Evolutionary conservation across 2,888 invertebrate genomes (phyloP).

Genomic region (Leptinotarsa haldemani): DNA sequence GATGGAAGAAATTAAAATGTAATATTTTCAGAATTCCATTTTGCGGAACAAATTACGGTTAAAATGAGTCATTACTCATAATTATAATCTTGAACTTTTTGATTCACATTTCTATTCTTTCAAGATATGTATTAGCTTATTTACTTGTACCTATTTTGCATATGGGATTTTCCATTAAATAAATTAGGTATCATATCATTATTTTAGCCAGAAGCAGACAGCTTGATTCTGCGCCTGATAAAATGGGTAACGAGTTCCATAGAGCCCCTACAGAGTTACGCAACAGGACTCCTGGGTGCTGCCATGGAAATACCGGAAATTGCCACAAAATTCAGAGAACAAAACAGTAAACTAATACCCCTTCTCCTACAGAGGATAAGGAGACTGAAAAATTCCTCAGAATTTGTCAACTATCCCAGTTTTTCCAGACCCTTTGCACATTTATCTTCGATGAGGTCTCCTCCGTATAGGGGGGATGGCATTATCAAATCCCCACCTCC

Average conservation of each 20-base stretch:
- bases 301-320: slow-evolving; percentile 98
- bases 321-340: slow-evolving; percentile 87
- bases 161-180: too few species aligned
- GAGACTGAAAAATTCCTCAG: slow-evolving; percentile 67
- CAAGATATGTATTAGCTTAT: too few species aligned
- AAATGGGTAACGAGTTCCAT: slow-evolving; percentile 89
- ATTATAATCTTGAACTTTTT: too few species aligned
- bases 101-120: too few species aligned
- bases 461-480: slow-evolving; percentile 53
- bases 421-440: slow-evolving; percentile 71
- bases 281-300: slow-evolving; percentile 91
- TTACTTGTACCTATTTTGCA: too few species aligned
- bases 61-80: too few species aligned
- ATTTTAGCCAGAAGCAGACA: slow-evolving; percentile 77
- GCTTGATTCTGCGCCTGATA: slow-evolving; percentile 85
- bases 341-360: slow-evolving; percentile 88
- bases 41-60: too few species aligned
- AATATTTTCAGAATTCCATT: too few species aligned
- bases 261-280: slow-evolving; percentile 94
- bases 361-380: slow-evolving; percentile 87
- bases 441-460: slow-evolving; percentile 62
- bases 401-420: slow-evolving; percentile 51
- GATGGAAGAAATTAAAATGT: too few species aligned
- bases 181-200: too few species aligned
- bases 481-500: slow-evolving; percentile 47